Conservation (phyloP, 2,113 vertebrate species). For the Mobula birostris region DNA sequence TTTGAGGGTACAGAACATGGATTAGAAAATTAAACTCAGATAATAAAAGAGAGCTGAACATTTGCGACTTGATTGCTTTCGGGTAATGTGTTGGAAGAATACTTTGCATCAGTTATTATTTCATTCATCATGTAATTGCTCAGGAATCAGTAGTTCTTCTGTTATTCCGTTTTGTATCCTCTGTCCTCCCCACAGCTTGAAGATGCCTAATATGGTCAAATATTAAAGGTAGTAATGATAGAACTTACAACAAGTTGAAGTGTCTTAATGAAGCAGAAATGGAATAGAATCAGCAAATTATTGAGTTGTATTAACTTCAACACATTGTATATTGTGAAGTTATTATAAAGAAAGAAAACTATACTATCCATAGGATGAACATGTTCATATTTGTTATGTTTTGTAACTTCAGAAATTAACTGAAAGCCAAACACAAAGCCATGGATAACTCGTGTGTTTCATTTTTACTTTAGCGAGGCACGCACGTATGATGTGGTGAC, state of each 20-base stretch:
- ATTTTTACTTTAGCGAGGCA: no score
- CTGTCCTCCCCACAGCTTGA: neutral
- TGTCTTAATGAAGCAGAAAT: neutral
- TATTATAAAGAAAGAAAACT: neutral
- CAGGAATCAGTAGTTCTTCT: neutral
- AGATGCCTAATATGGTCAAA: neutral
- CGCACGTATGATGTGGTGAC: no score
- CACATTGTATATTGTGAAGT: neutral
- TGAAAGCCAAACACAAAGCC: no score
- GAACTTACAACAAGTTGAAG: neutral
- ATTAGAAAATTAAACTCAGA: neutral
- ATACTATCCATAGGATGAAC: neutral
- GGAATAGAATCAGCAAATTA: neutral
- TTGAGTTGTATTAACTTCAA: neutral
- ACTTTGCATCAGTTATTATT: neutral
- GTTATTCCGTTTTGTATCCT: neutral
- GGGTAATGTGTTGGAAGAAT: neutral
- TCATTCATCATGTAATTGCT: neutral
- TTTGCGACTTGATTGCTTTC: neutral
- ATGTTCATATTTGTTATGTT: neutral
- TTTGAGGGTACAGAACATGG: neutral
- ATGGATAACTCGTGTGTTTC: no score
- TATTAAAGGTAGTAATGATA: neutral
- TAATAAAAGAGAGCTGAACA: neutral
- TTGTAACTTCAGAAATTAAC: no score